Evolutionary conservation across 2,888 invertebrate genomes (phyloP).

Genomic region (Pharmacophagus antenor): DNA sequence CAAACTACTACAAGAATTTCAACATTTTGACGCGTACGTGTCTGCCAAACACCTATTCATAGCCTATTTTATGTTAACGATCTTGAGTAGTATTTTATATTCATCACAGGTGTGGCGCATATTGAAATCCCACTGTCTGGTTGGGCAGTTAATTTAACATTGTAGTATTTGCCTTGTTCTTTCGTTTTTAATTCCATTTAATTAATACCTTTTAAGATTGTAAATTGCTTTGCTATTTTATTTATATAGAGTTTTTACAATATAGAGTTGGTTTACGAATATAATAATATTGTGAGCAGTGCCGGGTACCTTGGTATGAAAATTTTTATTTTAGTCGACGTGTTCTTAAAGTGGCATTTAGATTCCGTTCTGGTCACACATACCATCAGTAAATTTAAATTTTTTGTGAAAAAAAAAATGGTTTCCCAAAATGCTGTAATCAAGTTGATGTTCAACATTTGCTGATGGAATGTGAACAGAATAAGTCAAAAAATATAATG

Average conservation of each 20-base stretch:
- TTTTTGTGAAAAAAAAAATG: too few species aligned
- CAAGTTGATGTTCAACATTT: too few species aligned
- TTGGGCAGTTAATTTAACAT: not conserved
- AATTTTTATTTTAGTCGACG: too few species aligned
- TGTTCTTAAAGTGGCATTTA: too few species aligned
- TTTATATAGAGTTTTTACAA: not conserved
- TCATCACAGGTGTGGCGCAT: slow-evolving; percentile 20
- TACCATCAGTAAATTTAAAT: too few species aligned
- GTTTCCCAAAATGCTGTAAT: too few species aligned
- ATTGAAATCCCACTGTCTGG: slow-evolving; percentile 10
- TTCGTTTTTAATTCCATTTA: not conserved
- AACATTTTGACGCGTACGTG: slow-evolving; percentile 18
- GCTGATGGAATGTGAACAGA: too few species aligned
- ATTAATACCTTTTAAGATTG: not conserved
- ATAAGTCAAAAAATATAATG: too few species aligned
- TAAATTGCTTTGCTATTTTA: not conserved
- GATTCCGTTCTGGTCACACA: too few species aligned
- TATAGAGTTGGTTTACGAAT: not conserved
- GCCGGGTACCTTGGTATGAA: too few species aligned
- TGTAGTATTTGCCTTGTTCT: not conserved
- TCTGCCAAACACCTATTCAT: slow-evolving; percentile 14
- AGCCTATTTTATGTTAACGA: slow-evolving; percentile 25
- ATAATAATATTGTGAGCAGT: not conserved
- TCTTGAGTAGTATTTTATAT: slow-evolving; percentile 13
- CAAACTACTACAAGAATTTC: slow-evolving; percentile 20